phyloP scores from a whole-genome alignment of 2,888 invertebrate species.

The Lepas anatifera region DNA sequence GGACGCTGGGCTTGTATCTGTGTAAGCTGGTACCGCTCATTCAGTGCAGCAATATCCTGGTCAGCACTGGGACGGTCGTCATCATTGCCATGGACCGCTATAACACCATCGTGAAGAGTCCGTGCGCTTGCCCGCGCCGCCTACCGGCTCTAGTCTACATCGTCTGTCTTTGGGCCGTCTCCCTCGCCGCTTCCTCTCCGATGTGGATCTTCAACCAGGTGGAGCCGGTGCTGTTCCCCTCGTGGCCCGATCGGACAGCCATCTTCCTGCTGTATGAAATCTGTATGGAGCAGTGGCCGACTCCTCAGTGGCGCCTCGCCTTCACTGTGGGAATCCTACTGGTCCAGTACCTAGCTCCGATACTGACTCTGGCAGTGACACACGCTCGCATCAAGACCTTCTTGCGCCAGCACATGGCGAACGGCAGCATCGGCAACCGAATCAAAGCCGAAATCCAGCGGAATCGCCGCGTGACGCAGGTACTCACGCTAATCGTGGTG shows the following conservation, averaged over 20 bases:
- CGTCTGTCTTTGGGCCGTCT: slow-evolving; percentile 38
- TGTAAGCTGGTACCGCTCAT: slow-evolving; percentile 46
- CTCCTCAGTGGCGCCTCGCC: slow-evolving; percentile 29
- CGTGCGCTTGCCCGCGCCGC: slow-evolving; percentile 27
- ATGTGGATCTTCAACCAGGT: slow-evolving; percentile 35
- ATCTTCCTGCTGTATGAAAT: slow-evolving; percentile 32
- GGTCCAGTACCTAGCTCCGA: slow-evolving; percentile 40
- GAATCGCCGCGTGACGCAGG: slow-evolving; percentile 34
- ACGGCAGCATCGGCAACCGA: slow-evolving; percentile 16
- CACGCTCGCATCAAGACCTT: slow-evolving; percentile 38
- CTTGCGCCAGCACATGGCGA: slow-evolving; percentile 31
- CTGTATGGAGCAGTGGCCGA: slow-evolving; percentile 35
- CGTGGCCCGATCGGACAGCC: slow-evolving; percentile 24
- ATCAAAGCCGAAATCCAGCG: slow-evolving; percentile 25
- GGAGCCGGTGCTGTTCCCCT: slow-evolving; percentile 28
- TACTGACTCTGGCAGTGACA: slow-evolving; percentile 37
- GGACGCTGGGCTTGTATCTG: slow-evolving; percentile 43
- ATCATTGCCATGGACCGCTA: slow-evolving; percentile 41
- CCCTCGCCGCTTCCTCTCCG: slow-evolving; percentile 38
- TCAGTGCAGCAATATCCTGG: slow-evolving; percentile 46
- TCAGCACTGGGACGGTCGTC: slow-evolving; percentile 47
- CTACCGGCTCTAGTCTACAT: slow-evolving; percentile 34
- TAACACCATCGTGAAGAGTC: slow-evolving; percentile 38
- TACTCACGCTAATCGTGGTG: slow-evolving; percentile 42
- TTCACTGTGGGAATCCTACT: slow-evolving; percentile 38